Conservation (phyloP, 2,888 invertebrate species). For the Hirtodrosophila cameraria region DNA sequence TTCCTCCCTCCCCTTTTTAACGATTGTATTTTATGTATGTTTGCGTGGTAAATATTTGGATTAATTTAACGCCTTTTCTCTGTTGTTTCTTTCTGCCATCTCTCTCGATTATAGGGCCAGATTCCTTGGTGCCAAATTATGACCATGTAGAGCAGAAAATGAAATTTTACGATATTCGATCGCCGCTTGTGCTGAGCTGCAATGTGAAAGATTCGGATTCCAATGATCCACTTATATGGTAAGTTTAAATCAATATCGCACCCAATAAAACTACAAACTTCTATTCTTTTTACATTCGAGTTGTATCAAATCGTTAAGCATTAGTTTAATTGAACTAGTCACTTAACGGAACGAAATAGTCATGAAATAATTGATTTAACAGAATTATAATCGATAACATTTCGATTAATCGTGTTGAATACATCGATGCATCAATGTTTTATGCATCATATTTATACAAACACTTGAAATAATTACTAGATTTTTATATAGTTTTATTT, state of each 20-base stretch:
- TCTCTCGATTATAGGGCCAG: conserved; percentile 67
- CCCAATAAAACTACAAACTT: not conserved
- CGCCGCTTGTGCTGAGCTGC: conserved; percentile 82
- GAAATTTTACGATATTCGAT: conserved; percentile 82
- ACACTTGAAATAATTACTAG: no score
- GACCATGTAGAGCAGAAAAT: conserved; percentile 79
- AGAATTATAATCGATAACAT: no score
- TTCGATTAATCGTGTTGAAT: no score
- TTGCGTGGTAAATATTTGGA: conserved; percentile 19
- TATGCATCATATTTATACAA: no score
- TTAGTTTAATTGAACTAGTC: no score
- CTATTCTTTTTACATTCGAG: not conserved
- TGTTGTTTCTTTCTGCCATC: conserved; percentile 23
- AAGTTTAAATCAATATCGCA: conserved; percentile 28
- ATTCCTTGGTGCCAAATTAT: conserved; percentile 83
- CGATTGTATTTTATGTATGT: conserved; percentile 18
- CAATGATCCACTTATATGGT: conserved; percentile 61
- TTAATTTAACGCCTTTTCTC: conserved; percentile 32
- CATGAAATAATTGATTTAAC: no score
- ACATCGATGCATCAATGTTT: no score
- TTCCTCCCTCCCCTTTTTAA: conserved; percentile 14
- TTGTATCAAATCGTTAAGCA: no score
- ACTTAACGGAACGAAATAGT: no score
- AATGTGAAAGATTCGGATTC: conserved; percentile 70
- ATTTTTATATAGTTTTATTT: no score